Conservation (phyloP, 2,888 invertebrate genomes). For the Portevinia maculata region DNA sequence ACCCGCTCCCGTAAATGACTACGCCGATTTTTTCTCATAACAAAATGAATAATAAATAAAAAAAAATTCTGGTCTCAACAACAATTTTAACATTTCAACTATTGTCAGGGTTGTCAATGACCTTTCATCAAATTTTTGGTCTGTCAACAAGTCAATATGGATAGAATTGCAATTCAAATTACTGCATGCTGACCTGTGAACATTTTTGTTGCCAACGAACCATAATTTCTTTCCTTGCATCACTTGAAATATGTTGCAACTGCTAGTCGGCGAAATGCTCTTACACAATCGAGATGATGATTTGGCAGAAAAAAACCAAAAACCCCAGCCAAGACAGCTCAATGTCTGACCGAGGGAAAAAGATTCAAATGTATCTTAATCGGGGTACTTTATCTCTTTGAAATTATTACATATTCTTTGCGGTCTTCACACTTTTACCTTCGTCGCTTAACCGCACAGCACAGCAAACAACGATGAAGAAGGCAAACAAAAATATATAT, state of each 20-base stretch:
- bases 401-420: conserved; percentile 40
- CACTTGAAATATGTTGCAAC: conserved; percentile 32
- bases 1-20: too few species aligned
- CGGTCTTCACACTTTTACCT: conserved; percentile 64
- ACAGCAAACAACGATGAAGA: conserved; percentile 10
- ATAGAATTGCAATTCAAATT: neutral
- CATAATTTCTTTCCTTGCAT: neutral
- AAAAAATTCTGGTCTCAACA: too few species aligned
- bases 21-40: too few species aligned
- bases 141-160: conserved; percentile 2
- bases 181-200: conserved; percentile 3
- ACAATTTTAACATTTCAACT: neutral
- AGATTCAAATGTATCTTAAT: conserved; percentile 54
- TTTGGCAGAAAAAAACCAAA: conserved; percentile 52
- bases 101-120: neutral
- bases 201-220: conserved; percentile 3
- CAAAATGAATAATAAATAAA: too few species aligned
- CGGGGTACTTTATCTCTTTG: conserved; percentile 46
- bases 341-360: conserved; percentile 45
- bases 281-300: conserved; percentile 58
- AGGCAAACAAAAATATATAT: too few species aligned
- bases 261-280: conserved; percentile 18
- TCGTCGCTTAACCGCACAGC: conserved; percentile 45
- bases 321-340: conserved; percentile 46
- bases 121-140: neutral